These are phyloP conservation scores for Acipenser ruthenus DNA, from an alignment of 2,797 vertebrate genomes.

Conservation along the genomic window DNA sequence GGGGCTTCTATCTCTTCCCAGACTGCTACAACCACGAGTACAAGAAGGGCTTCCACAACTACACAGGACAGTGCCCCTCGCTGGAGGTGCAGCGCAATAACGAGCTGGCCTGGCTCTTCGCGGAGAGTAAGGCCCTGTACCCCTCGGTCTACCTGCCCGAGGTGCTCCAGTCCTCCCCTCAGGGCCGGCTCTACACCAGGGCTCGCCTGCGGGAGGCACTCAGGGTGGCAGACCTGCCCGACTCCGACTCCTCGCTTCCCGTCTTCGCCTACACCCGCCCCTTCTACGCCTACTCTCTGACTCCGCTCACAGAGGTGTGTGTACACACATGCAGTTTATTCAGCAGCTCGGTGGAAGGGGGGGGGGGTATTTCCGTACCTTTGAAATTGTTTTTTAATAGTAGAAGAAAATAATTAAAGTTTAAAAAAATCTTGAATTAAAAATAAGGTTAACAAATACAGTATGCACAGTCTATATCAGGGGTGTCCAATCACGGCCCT, in stretches of 20 bases:
- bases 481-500: too few relatives aligned
- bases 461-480: too few relatives aligned
- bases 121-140: slow-evolving; percentile 28
- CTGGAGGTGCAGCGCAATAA: slow-evolving; percentile 29
- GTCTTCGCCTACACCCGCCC: slow-evolving; percentile 5
- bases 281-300: slow-evolving; percentile 6
- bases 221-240: not conserved
- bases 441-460: too few relatives aligned
- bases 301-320: not conserved
- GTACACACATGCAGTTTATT: too few relatives aligned
- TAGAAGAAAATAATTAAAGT: too few relatives aligned
- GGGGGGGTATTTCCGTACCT: too few relatives aligned
- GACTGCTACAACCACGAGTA: slow-evolving; percentile 37
- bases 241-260: not conserved
- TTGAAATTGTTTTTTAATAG: too few relatives aligned
- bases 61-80: slow-evolving; percentile 27
- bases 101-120: slow-evolving; percentile 31
- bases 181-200: slow-evolving; percentile 26
- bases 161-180: slow-evolving; percentile 15
- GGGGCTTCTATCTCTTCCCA: slow-evolving; percentile 35
- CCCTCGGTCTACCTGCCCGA: slow-evolving; percentile 33
- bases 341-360: too few relatives aligned
- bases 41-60: slow-evolving; percentile 21
- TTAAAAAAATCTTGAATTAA: too few relatives aligned
- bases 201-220: slow-evolving; percentile 22